Base-by-base conservation (phyloP, 2,888 invertebrate genomes). In the Drosophila emarginata region DNA sequence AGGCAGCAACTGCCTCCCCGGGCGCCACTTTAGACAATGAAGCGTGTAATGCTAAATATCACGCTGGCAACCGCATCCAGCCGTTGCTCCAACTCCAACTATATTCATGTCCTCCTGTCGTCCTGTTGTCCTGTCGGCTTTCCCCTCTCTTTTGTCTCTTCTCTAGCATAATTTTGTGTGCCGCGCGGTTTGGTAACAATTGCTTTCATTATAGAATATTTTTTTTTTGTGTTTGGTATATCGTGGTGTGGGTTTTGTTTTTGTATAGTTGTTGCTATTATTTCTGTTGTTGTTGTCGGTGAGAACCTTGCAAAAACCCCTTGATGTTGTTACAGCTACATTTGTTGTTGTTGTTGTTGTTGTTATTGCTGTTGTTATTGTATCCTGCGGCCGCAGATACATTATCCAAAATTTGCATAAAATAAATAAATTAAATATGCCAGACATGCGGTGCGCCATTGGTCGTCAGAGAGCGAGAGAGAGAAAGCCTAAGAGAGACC, bases 371-470 rank as follows among this genome's bases (percentile, higher is more conserved):
- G 7, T 66, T 73, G 54, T 70, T 77, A 72, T 77, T 76, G 79
- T 87, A 82, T 89, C 88, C 88, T 88, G 87, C 79, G 87, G 84
- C 84, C 86, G 83, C 87, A 89, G 85, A 85, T 87, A 89, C 88
- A 89, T 89, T 88, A 85, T 89, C 89, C 89, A 64, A 90, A 89
- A 89, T 89, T 89, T 90, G 87, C 89, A 90, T 89, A 90, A 90
- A 90, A 90, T 90, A 90, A 89, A 89, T 90, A 89, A 90, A 89
- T 89, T 90, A 89, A 89, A 80, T 83, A 88, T 84, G 87, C 85
- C 89, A 83, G 89, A 86, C 88, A 88, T 88, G 88, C 90, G 87
- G 82, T 88, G 79, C 86, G 80, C 76, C 75, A 79, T 87, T 84
- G 87, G 82, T 71, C 87, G 80, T 67, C 74, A 59, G 39, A 18